Evolutionary conservation across 2,888 invertebrate genomes (phyloP), one percentile per base, ranked within the genome.

Genomic region (Thysanoteuthis rhombus): DNA sequence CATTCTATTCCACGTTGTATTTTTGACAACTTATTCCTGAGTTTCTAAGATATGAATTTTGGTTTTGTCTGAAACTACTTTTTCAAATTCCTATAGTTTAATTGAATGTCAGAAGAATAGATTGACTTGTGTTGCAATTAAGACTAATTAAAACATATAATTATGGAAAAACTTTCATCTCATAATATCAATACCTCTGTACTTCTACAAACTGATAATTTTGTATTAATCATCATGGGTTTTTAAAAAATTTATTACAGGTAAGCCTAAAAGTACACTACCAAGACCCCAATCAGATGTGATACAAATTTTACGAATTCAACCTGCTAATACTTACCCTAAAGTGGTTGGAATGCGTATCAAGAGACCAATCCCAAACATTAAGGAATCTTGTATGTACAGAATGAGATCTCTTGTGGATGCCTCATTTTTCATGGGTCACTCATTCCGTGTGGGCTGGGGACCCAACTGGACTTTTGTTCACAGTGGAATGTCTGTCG

Each of bases 391-490:
- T 5, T 93, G 96, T 89, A 92, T 96, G 94, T 95, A 95, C 94
- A 94, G 95, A 36, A 42, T 28, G 38, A 42, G n/a, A 42, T 42
- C 42, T n/a, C 42, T 97, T 36, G 95, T 96, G 39, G 97, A 97
- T 95, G 96, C 96, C n/a, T 97, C 96, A 2, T 96, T 96, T 92
- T 97, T 97, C 94, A 97, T 96, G 96, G 97, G 97, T 0, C 95
- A 97, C 0, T 96, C 98, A 94, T 98, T 98, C 94, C 98, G 98
- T 96, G 98, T 98, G 0, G 98, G 98, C 1, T 99, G 98, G 98
- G 98, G 98, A 0, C 98, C 98, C 0, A 97, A 98, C 32, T 97
- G 98, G 95, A 97, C 97, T 0, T 96, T 98, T 0, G 96, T 98
- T 19, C 97, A 98, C 16, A 94, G 95, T 94, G 97, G 97, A n/a